Evolutionary conservation across 1,140 invertebrate species (phyloP).

Genomic region (Cydia amplana): DNA sequence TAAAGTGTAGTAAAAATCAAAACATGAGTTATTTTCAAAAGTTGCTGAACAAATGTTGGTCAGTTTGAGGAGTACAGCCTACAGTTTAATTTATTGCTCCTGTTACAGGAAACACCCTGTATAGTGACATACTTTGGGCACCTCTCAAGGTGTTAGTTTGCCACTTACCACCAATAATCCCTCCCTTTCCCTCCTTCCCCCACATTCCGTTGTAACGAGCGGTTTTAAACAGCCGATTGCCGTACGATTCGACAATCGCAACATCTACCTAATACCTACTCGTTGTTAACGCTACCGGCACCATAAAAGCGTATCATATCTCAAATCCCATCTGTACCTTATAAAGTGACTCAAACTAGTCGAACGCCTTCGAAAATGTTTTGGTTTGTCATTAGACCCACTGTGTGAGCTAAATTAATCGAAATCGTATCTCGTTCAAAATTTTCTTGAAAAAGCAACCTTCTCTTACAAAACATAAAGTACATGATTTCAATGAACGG

Average conservation of each 20-base stretch:
- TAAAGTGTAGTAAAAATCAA: too few species aligned
- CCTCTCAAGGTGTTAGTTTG: too few species aligned
- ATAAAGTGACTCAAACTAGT: constrained; percentile 54
- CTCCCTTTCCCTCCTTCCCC: too few species aligned
- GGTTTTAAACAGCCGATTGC: constrained; percentile 1
- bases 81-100: too few species aligned
- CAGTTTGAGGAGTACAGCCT: too few species aligned
- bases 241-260: constrained; percentile 20
- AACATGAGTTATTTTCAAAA: too few species aligned
- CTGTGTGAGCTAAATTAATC: constrained; percentile 28
- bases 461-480: neutral
- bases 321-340: constrained; percentile 57
- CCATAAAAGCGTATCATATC: constrained; percentile 67
- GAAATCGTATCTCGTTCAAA: neutral
- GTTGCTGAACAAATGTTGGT: too few species aligned
- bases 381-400: constrained; percentile 74
- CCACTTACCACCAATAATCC: too few species aligned
- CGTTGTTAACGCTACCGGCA: constrained; percentile 55
- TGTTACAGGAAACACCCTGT: too few species aligned
- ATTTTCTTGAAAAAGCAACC: neutral
- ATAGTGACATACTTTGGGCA: too few species aligned
- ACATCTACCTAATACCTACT: too few species aligned
- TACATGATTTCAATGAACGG: neutral
- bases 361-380: constrained; percentile 69
- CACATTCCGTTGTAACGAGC: constrained; percentile 3